Evolutionary conservation across 2,797 vertebrate genomes (phyloP).

Genomic region (Gymnodraco acuticeps): DNA sequence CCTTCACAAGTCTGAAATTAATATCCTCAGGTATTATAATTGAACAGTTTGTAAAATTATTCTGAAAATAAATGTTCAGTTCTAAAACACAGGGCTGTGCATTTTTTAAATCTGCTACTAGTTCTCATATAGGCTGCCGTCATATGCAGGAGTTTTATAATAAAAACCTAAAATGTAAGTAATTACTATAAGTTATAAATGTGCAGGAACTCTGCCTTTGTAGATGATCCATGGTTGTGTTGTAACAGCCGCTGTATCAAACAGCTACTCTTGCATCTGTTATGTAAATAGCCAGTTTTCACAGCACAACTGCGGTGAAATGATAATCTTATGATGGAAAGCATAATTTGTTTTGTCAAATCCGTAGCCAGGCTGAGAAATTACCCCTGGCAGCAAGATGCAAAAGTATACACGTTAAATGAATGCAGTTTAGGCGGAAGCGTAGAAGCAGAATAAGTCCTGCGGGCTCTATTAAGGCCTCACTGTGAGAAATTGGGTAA

Average conservation of each 20-base stretch:
- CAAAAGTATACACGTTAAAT: slow-evolving; percentile 50
- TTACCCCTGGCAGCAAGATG: slow-evolving; percentile 51
- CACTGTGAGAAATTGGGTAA: slow-evolving; percentile 51
- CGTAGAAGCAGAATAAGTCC: slow-evolving; percentile 26
- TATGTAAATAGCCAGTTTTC: slow-evolving; percentile 33
- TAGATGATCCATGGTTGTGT: slow-evolving; percentile 61
- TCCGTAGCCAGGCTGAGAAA: slow-evolving; percentile 44
- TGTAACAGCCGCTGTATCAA: slow-evolving; percentile 65
- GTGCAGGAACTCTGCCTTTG: slow-evolving; percentile 19
- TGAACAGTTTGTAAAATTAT: slow-evolving; percentile 29
- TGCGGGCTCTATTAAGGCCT: slow-evolving; percentile 31
- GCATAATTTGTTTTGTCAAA: slow-evolving; percentile 36
- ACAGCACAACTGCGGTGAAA: slow-evolving; percentile 27
- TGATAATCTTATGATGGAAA: slow-evolving; percentile 49
- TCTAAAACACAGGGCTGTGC: slow-evolving; percentile 14
- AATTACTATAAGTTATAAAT: slow-evolving; percentile 4
- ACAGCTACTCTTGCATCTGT: slow-evolving; percentile 24
- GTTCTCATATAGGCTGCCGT: slow-evolving; percentile 8
- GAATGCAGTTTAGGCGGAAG: slow-evolving; percentile 42
- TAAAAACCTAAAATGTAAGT: background rate
- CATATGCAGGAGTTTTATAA: slow-evolving; percentile 8
- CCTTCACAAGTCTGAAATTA: slow-evolving; percentile 35
- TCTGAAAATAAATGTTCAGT: slow-evolving; percentile 41
- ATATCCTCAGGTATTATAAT: slow-evolving; percentile 42
- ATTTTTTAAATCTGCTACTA: background rate